Base-by-base conservation (phyloP, 1,140 invertebrate species). In the Ceratoteleas bidentatus region DNA sequence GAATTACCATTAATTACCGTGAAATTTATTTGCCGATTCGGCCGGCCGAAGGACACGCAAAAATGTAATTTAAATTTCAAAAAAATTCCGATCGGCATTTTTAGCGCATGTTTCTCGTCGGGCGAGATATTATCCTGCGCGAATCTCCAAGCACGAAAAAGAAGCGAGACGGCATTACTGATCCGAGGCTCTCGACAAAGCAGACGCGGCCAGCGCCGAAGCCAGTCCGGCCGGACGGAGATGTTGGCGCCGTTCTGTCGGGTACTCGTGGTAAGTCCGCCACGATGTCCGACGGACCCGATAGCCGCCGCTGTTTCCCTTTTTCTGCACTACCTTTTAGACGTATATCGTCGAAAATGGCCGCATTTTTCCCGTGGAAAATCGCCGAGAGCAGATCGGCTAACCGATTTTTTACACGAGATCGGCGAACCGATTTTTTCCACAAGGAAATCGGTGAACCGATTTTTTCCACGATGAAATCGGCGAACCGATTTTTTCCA, bases 171-270 rank as follows among this genome's bases (percentile, higher is more conserved):
- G 61, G 76, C 61, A 61, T 72, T 54, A 65, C 61, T 58, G 68
- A 72, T 72, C 60, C 47, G 43, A 58, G 43, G 52, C 54, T 34
- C 54, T 66, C 61, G 64, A 73, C 77, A 72, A 79, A 79, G 66
- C 66, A 49, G 76, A 56, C 74, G 38, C 15, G 34, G 64, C 68
- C 66, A 65, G 49, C 60, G 62, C 47, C 61, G 61, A 72, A 79
- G 69, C 69, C 58, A 80, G 69, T 80, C 69, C 57, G 40, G 61
- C 52, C 69, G 76, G 76, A 72, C 68, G 76, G 66, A 65, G 68
- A 73, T 34, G 75, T 84, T 89, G 88, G 88, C 88, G 88, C 88
- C 88, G 88, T 85, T 87, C 85, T 85, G 88, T 87, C 88, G 88
- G 86, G 76, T 85, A 82, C 87, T 77, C 61, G 66, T 78, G 53